These are phyloP conservation scores for Lepidurus couesii DNA, from an alignment of 1,140 invertebrate species.

Conservation along the genomic window DNA sequence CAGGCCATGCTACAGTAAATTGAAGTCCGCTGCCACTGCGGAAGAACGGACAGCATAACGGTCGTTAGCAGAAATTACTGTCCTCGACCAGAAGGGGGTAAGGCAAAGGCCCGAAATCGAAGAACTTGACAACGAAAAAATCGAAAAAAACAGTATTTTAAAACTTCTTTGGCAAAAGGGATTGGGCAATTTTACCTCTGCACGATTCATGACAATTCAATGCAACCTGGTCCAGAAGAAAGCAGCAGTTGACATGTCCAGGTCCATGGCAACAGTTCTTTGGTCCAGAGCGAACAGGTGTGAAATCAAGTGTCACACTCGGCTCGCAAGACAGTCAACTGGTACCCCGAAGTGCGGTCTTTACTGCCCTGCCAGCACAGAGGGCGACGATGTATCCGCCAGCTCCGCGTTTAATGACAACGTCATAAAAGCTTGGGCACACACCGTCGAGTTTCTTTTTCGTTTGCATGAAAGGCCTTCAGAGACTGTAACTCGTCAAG, in stretches of 20 bases:
- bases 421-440: not conserved
- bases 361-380: not conserved
- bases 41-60: too few relatives aligned
- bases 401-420: conserved; percentile 12
- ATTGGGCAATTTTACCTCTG: not conserved
- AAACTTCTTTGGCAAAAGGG: too few relatives aligned
- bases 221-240: not conserved
- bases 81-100: too few relatives aligned
- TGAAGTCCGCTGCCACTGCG: too few relatives aligned
- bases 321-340: conserved; percentile 12
- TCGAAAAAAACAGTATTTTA: too few relatives aligned
- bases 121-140: too few relatives aligned
- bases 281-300: not conserved
- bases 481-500: not conserved
- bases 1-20: too few relatives aligned
- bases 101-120: too few relatives aligned
- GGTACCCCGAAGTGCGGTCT: not conserved
- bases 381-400: not conserved
- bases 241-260: not conserved
- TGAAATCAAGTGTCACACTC: conserved; percentile 10
- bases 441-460: not conserved
- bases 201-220: not conserved
- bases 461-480: not conserved
- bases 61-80: too few relatives aligned
- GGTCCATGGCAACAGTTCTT: not conserved